Evolutionary conservation across 2,797 vertebrate genomes (phyloP), one percentile per base, ranked within the genome.

Genomic region (Enoplosus armatus): DNA sequence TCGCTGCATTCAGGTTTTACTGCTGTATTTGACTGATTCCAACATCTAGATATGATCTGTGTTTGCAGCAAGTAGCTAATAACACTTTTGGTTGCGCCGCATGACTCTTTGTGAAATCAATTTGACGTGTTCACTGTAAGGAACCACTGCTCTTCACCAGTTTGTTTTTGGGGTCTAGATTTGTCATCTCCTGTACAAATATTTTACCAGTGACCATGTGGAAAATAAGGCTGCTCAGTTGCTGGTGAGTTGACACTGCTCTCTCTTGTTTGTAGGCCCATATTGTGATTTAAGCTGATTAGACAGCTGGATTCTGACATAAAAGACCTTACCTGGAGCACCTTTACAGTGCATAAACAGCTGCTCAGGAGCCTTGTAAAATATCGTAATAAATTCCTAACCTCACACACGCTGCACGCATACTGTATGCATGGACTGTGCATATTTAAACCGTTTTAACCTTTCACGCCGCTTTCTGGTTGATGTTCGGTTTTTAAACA

Each of bases 281-380:
- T 72, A 54, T 53, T 68, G 37, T 45, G 14, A 66, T 75, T 48
- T 31, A 56, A 70, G 27, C 10, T 60, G 60, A 65, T 77, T 65
- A 50, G 53, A 80, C 69, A 74, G 63, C 77, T 84, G 73, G 8
- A 77, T 69, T 60, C 15, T 16, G 20, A 79, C 75, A 68, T 45
- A 47, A 55, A 55, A 48, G n/a, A n/a, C 53, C 26, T 48, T 65
- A 54, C 75, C 60, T 68, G 63, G 7, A 73, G 54, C 55, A 62
- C 35, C 18, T 78, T 82, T 75, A 70, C 43, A 60, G 59, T 74
- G 26, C 63, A 63, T 77, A 62, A 61, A 81, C 83, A 81, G 55
- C 77, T 84, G 82, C 47, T 66, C 61, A 41, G n/a, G 2, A 8
- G 26, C n/a, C 68, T 81, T 47, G 78, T 85, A 81, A 85, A 85